These are phyloP conservation scores for Archegozetes longisetosus DNA, from an alignment of 1,140 invertebrate species.

Conservation along the genomic window DNA sequence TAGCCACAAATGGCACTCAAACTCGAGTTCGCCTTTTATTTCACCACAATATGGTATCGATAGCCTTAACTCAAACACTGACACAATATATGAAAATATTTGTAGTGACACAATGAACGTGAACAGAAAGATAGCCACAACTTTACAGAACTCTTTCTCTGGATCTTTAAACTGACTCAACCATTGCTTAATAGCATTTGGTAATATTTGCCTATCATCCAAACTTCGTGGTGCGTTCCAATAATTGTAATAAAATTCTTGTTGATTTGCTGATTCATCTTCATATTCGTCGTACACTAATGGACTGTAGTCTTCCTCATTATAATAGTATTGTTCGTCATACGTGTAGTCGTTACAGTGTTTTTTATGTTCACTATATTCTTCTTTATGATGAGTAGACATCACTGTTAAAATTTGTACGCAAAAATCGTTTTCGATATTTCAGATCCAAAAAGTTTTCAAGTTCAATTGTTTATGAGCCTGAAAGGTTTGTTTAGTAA, in stretches of 20 bases:
- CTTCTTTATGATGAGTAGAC: too few relatives aligned
- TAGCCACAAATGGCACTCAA: background rate
- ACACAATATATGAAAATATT: background rate
- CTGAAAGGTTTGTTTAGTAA: too few relatives aligned
- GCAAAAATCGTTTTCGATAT: too few relatives aligned
- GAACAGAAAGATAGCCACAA: background rate
- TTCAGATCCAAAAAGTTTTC: too few relatives aligned
- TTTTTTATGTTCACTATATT: too few relatives aligned
- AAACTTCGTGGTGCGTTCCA: background rate
- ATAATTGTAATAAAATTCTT: background rate
- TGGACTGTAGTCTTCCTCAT: too few relatives aligned
- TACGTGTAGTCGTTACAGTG: too few relatives aligned
- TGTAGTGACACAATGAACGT: background rate
- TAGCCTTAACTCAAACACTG: background rate
- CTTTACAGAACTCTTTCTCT: background rate
- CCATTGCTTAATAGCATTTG: background rate
- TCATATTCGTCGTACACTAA: too few relatives aligned
- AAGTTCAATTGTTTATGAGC: too few relatives aligned
- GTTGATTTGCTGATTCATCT: background rate
- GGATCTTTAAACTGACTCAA: background rate
- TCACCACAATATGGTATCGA: background rate
- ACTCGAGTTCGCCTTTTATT: background rate
- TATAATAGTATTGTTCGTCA: too few relatives aligned
- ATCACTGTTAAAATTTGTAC: too few relatives aligned
- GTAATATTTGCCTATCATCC: background rate